These are phyloP conservation scores for Capitella teleta DNA, from an alignment of 1,140 invertebrate genomes.

Conservation along the genomic window DNA sequence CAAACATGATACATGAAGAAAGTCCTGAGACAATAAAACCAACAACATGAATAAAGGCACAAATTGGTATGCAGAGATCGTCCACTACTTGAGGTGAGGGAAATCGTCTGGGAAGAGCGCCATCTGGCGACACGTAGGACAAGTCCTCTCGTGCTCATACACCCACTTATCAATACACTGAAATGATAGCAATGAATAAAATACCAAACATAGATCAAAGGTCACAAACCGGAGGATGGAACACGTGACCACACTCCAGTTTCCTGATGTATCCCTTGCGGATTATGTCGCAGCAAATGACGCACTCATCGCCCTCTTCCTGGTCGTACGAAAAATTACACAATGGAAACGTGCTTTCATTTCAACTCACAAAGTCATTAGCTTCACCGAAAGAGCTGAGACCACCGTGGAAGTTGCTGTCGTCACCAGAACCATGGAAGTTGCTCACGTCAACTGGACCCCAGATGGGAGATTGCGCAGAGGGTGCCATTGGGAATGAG, in stretches of 20 bases:
- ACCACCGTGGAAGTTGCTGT: too few species aligned
- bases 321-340: too few species aligned
- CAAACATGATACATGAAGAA: neutral
- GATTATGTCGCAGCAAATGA: neutral
- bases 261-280: neutral
- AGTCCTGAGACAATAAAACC: neutral
- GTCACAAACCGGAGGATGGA: neutral
- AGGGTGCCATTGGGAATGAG: too few species aligned
- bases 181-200: neutral
- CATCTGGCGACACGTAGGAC: neutral
- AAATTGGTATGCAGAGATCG: too few species aligned
- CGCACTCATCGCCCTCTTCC: neutral
- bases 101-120: neutral
- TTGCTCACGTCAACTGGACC: too few species aligned
- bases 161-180: conserved; percentile 1
- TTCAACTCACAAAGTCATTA: too few species aligned
- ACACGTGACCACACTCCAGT: conserved; percentile 1
- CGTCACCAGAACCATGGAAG: too few species aligned
- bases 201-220: neutral
- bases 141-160: neutral
- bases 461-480: too few species aligned
- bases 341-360: too few species aligned
- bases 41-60: too few species aligned
- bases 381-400: too few species aligned
- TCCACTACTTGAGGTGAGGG: neutral